Evolutionary conservation across 2,888 invertebrate genomes (phyloP).

Genomic region (Orthosia gothica): DNA sequence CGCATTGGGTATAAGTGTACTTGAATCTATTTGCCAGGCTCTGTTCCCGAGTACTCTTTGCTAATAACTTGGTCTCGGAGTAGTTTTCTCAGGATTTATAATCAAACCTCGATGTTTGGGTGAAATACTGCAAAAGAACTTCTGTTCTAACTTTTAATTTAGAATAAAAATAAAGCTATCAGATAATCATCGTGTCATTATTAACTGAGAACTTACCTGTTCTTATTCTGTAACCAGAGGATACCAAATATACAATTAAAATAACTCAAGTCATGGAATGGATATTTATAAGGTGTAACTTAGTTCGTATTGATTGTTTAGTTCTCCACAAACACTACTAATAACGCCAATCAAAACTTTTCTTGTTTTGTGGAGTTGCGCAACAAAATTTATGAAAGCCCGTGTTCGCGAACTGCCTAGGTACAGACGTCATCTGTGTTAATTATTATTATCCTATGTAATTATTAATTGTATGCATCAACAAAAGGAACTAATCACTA

Average conservation of each 20-base stretch:
- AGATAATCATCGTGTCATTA: too few relatives aligned
- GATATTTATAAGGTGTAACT: neutral
- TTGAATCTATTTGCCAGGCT: constrained; percentile 2
- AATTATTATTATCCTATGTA: too few relatives aligned
- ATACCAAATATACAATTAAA: neutral
- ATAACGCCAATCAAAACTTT: constrained; percentile 32
- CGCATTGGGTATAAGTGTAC: too few relatives aligned
- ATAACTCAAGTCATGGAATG: too few relatives aligned
- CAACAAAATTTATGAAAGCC: constrained; percentile 20
- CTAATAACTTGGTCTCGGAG: constrained; percentile 9
- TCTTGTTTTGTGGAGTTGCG: constrained; percentile 36
- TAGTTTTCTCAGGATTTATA: neutral
- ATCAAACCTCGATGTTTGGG: too few relatives aligned
- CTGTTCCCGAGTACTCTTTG: neutral
- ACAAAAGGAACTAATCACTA: too few relatives aligned
- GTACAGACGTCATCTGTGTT: neutral
- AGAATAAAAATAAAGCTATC: neutral
- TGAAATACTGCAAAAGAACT: neutral
- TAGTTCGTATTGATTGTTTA: constrained; percentile 10
- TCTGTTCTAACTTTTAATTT: too few relatives aligned
- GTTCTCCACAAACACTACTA: constrained; percentile 22
- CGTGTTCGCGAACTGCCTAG: neutral
- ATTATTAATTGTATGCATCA: too few relatives aligned
- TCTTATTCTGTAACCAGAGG: neutral
- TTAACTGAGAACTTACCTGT: neutral